A percentile compares a stretch with the other conserved stretches of the same genome.
These are phyloP conservation scores for Tragelaphus strepsiceros DNA, from an alignment of 2,113 vertebrate genomes.

Conservation along the genomic window DNA sequence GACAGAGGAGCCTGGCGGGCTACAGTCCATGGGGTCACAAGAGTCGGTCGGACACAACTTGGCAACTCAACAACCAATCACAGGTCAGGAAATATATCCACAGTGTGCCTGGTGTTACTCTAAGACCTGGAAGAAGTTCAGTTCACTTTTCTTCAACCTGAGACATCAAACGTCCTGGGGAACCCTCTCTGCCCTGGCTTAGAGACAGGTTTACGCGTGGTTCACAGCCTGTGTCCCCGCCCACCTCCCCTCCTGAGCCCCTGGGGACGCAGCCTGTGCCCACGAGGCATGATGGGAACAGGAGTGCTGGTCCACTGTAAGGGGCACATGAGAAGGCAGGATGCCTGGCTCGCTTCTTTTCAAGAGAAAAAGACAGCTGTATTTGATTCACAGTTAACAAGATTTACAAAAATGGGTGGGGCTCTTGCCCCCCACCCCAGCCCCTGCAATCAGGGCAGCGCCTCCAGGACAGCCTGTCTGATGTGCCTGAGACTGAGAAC, in stretches of 20 bases:
- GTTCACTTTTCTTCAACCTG: not conserved
- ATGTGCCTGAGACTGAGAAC: not conserved
- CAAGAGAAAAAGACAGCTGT: not conserved
- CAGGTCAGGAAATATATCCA: not conserved
- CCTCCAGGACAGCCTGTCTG: not conserved
- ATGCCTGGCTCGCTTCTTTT: not conserved
- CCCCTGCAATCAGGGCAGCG: not conserved
- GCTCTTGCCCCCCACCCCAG: not conserved
- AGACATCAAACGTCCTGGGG: not conserved
- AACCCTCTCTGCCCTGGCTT: not conserved
- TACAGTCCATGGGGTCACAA: not conserved
- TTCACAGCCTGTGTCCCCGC: not conserved
- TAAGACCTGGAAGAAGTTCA: not conserved
- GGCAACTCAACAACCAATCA: not conserved
- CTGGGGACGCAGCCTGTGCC: not conserved
- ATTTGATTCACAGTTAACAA: not conserved
- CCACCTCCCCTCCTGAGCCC: not conserved
- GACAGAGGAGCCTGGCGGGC: not conserved
- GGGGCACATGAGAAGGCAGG: not conserved
- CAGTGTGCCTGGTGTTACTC: fast-evolving
- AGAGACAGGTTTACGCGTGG: not conserved
- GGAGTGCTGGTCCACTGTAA: not conserved
- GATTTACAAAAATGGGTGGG: not conserved
- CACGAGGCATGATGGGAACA: not conserved
- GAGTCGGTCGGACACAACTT: fast-evolving